These are phyloP conservation scores for Odiellus spinosus DNA, from an alignment of 2,888 invertebrate species.

Conservation along the genomic window DNA sequence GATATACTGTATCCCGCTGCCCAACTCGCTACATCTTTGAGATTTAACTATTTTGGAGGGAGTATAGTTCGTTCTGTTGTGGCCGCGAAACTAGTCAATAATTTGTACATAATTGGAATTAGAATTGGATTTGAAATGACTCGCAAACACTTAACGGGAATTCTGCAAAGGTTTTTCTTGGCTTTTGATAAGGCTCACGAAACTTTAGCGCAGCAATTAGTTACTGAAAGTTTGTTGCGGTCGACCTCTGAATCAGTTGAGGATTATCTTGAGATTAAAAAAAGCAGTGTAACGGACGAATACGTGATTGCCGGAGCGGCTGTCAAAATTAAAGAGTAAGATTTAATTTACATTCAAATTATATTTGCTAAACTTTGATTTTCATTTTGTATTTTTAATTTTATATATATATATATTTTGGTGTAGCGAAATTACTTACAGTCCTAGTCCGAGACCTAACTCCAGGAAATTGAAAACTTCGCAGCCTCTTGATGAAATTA, in stretches of 20 bases:
- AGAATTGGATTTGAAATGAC: constrained; percentile 38
- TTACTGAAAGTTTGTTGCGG: too few species aligned
- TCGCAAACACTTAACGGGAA: constrained; percentile 29
- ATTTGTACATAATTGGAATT: constrained; percentile 48
- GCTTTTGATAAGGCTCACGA: constrained; percentile 14
- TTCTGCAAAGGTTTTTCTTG: constrained; percentile 52
- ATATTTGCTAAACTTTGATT: not conserved
- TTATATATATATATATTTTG: too few species aligned
- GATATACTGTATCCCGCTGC: constrained; percentile 68
- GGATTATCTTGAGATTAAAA: constrained; percentile 22
- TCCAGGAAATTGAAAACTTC: not conserved
- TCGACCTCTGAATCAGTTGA: constrained; percentile 2
- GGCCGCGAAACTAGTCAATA: constrained; percentile 63
- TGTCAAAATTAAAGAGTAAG: not conserved
- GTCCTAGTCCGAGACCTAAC: not conserved
- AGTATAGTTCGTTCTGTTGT: constrained; percentile 53
- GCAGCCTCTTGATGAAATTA: constrained; percentile 48
- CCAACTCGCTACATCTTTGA: constrained; percentile 58
- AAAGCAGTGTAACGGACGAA: constrained; percentile 24
- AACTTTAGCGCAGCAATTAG: not conserved
- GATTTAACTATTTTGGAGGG: constrained; percentile 67
- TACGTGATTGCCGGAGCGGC: constrained; percentile 27
- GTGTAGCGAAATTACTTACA: too few species aligned
- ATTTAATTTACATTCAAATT: not conserved
- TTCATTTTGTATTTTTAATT: not conserved